Conservation (phyloP, 1,140 invertebrate genomes). For the Aphaenogaster rudis region DNA sequence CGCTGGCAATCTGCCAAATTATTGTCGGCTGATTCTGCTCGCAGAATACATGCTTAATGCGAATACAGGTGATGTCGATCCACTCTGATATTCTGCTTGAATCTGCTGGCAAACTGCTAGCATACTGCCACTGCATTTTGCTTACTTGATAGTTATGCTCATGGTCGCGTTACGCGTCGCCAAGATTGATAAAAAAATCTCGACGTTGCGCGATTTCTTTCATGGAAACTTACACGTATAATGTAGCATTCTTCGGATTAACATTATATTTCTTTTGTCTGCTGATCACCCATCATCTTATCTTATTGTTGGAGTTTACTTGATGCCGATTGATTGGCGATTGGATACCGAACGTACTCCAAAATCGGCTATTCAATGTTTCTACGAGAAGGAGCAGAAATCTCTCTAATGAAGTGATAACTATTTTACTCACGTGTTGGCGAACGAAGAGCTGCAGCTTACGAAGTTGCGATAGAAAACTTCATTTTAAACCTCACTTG, state of each 20-base stretch:
- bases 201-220: background rate
- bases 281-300: background rate
- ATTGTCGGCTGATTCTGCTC: too few species aligned
- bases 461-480: background rate
- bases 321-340: background rate
- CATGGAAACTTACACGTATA: background rate
- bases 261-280: background rate
- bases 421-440: slow-evolving; percentile 9
- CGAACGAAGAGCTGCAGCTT: background rate
- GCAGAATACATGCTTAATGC: background rate
- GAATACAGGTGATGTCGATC: background rate
- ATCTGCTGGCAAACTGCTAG: background rate
- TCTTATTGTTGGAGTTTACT: background rate
- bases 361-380: background rate
- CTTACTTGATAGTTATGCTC: background rate
- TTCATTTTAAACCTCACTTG: background rate
- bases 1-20: too few species aligned
- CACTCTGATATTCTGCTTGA: background rate
- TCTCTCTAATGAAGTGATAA: background rate
- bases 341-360: background rate
- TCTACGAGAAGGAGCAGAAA: background rate
- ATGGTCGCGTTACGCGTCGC: background rate
- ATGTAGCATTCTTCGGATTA: background rate
- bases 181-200: background rate
- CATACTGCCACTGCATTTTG: background rate